Evolutionary conservation across 2,888 invertebrate species (phyloP).

Genomic region (Neocrepidodera transversa): DNA sequence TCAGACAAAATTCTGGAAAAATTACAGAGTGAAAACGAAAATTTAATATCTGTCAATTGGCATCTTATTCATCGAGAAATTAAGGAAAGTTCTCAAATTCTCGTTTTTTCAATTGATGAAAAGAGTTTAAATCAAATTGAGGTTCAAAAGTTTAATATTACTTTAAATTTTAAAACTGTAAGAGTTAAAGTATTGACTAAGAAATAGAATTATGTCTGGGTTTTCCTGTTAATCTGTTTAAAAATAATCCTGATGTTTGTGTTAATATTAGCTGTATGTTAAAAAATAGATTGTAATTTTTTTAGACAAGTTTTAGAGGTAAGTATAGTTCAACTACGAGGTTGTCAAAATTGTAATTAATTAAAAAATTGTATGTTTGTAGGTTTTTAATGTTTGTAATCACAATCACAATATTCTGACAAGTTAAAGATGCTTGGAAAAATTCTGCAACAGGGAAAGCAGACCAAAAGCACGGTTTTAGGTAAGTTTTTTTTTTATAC

Average conservation of each 20-base stretch:
- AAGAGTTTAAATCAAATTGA: constrained; percentile 1
- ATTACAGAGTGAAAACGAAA: constrained; percentile 5
- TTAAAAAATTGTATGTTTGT: neutral
- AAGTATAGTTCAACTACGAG: neutral
- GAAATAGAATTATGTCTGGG: neutral
- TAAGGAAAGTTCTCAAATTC: constrained; percentile 3
- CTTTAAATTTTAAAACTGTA: constrained; percentile 9
- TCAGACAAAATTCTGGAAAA: constrained; percentile 10
- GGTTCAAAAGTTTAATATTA: neutral
- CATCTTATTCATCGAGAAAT: constrained; percentile 16
- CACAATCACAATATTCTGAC: neutral
- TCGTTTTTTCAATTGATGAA: constrained; percentile 17
- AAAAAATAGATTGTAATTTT: constrained; percentile 2
- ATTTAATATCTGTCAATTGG: constrained; percentile 8
- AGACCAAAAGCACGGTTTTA: neutral
- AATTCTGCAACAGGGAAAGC: neutral
- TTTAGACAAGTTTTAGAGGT: neutral
- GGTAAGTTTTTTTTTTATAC: constrained; percentile 2
- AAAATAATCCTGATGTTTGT: no score
- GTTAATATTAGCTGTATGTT: neutral
- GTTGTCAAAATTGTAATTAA: neutral
- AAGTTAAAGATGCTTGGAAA: neutral
- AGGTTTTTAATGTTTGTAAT: neutral
- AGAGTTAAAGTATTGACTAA: constrained; percentile 1
- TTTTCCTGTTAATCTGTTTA: no score